phyloP scores from a whole-genome alignment of 2,113 vertebrate species.

The Dissostichus mawsoni region DNA sequence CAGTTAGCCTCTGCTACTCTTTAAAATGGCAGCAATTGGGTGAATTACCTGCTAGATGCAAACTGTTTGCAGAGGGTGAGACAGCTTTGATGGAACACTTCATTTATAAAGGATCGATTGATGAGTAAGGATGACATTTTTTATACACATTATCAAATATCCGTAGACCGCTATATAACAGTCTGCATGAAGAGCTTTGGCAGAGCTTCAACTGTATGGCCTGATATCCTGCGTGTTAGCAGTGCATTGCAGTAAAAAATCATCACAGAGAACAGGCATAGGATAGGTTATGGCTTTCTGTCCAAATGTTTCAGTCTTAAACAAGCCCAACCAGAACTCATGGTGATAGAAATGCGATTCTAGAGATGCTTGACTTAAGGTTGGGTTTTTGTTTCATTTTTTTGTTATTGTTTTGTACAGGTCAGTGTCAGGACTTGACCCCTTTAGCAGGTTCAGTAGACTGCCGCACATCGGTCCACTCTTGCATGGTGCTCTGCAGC shows the following conservation, averaged over 20 bases:
- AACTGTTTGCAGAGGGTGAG: constrained; percentile 5
- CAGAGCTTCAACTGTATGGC: constrained; percentile 53
- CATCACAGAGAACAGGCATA: constrained; percentile 55
- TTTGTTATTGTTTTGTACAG: constrained; percentile 1
- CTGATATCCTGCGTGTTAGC: constrained; percentile 65
- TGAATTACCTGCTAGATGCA: constrained; percentile 41
- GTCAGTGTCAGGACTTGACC: constrained; percentile 87
- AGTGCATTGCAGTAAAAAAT: constrained; percentile 47
- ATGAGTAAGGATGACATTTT: constrained; percentile 48
- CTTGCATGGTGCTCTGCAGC: constrained; percentile 98
- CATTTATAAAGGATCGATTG: constrained; percentile 34
- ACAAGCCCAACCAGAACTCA: constrained; percentile 52
- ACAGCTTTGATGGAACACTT: constrained; percentile 33
- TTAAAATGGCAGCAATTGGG: constrained; percentile 44
- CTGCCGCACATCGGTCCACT: constrained; percentile 98
- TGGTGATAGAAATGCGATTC: constrained; percentile 42
- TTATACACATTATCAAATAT: constrained; percentile 44
- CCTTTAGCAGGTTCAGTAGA: constrained; percentile 92
- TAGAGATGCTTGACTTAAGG: constrained; percentile 42
- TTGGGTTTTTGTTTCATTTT: constrained; percentile 10
- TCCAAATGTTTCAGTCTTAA: constrained; percentile 54
- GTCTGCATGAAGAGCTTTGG: constrained; percentile 62
- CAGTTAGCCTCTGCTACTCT: constrained; percentile 51
- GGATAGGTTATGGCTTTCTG: constrained; percentile 76
- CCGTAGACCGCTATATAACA: constrained; percentile 41